Conservation (phyloP, 2,888 invertebrate genomes). For the Luperina nickerlii region DNA sequence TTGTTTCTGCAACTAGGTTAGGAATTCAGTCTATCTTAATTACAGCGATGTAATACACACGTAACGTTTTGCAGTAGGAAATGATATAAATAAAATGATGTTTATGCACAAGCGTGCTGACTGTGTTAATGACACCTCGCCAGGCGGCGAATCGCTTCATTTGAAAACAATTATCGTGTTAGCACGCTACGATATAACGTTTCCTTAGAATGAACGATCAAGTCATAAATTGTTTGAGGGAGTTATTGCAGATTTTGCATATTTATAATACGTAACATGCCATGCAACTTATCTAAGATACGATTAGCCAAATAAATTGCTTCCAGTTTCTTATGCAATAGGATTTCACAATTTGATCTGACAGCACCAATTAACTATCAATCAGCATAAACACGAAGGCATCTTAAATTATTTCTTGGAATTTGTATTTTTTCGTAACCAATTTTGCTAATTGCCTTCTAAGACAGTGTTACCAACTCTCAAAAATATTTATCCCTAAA, state of each 20-base stretch:
- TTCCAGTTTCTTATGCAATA: constrained; percentile 8
- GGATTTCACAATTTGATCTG: constrained; percentile 16
- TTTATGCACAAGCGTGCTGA: constrained; percentile 70
- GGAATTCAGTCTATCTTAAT: constrained; percentile 54
- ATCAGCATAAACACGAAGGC: constrained; percentile 28
- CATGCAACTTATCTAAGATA: constrained; percentile 20
- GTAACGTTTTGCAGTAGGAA: constrained; percentile 58
- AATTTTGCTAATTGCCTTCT: constrained; percentile 28
- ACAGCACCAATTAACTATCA: constrained; percentile 28
- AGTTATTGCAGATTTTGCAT: constrained; percentile 37
- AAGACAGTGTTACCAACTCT: too few relatives aligned
- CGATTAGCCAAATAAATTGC: constrained; percentile 8
- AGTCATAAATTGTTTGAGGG: constrained; percentile 46
- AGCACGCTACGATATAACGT: constrained; percentile 71
- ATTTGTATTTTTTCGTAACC: constrained; percentile 19
- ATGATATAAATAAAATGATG: constrained; percentile 66
- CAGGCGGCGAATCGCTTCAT: constrained; percentile 68
- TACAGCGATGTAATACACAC: constrained; percentile 39
- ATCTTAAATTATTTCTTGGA: constrained; percentile 26
- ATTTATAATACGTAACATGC: constrained; percentile 35
- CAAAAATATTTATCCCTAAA: too few relatives aligned
- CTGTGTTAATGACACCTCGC: constrained; percentile 71
- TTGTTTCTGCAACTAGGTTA: constrained; percentile 41
- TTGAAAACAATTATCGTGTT: constrained; percentile 76
- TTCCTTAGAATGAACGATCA: constrained; percentile 66